Conservation (phyloP, 2,797 vertebrate genomes). For the Avahi laniger region DNA sequence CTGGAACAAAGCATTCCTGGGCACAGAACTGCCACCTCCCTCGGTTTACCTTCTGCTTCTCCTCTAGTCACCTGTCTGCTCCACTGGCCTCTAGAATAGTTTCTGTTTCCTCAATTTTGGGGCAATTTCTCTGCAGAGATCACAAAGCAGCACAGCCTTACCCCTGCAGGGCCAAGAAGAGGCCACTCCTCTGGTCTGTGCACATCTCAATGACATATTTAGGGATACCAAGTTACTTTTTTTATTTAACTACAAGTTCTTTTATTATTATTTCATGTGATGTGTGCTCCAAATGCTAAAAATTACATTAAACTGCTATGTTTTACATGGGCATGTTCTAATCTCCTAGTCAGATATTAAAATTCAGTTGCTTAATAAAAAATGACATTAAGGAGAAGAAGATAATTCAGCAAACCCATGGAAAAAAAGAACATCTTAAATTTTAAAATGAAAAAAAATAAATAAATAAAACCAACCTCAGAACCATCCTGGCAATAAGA, state of each 20-base stretch:
- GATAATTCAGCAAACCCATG: background rate
- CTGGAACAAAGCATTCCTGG: background rate
- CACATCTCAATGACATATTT: background rate
- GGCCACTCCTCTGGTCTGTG: background rate
- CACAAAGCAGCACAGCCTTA: background rate
- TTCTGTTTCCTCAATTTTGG: background rate
- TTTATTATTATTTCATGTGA: background rate
- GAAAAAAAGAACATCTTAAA: background rate
- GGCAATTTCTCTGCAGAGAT: background rate
- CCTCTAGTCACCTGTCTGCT: background rate
- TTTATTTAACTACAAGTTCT: background rate
- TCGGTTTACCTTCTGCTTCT: background rate
- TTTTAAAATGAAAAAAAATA: background rate
- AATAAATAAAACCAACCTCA: background rate
- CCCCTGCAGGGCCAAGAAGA: background rate
- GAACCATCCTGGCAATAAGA: background rate
- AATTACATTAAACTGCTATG: background rate
- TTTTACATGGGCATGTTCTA: background rate
- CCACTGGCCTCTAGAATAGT: background rate
- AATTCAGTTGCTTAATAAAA: slow-evolving; percentile 5
- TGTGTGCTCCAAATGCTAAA: background rate
- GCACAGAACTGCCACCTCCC: background rate
- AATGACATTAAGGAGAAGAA: background rate
- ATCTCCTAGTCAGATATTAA: background rate
- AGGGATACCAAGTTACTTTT: background rate